Base-by-base conservation (phyloP, 2,113 vertebrate species). In the Hippocampus abdominalis region DNA sequence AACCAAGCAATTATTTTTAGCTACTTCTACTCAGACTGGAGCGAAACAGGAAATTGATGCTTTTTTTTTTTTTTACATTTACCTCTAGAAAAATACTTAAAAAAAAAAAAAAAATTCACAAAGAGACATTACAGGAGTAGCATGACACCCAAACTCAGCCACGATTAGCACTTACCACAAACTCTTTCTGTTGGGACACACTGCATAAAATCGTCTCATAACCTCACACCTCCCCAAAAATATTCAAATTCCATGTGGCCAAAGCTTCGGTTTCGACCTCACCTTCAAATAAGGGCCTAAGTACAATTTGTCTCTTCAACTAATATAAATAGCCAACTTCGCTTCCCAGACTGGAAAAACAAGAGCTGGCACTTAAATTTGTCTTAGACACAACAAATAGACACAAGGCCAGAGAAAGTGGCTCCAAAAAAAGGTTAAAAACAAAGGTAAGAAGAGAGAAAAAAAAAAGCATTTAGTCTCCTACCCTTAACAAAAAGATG, bases 1-100 rank as follows among this genome's bases (percentile, higher is more conserved):
- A 71, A 77, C 75, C 86, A 87, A 90, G 90, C 89, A 91, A 88
- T 89, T 91, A 92, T 92, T 92, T 91, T 91, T 91, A 92, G 90
- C 86, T 73, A 84, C 79, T 86, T 84, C 85, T 81, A 80, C 85
- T 85, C 84, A 78, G 81, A 75, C 75, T 87, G 84, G 87, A 87
- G 86, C 88, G 89, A 67, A 75, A 68, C 68, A 78, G 69, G 56
- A 78, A 80, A 76, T 69, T 68, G 76, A 56, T 53, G 39, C n/a
- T 20, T 8, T 6, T 3, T 48, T 16, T 20, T 18, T 49, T 49
- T 49, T 49, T 8, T 1, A 15, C 12, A 46, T 46, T 10, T 42
- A 42, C 12, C 12, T 44, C 12, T 44, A 1, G 4, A 20, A 20
- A 20, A 49, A 6, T 42, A 42, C 9, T 42, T 42, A n/a, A n/a